Conservation (phyloP, 2,888 invertebrate species). For the Nemurella pictetii region DNA sequence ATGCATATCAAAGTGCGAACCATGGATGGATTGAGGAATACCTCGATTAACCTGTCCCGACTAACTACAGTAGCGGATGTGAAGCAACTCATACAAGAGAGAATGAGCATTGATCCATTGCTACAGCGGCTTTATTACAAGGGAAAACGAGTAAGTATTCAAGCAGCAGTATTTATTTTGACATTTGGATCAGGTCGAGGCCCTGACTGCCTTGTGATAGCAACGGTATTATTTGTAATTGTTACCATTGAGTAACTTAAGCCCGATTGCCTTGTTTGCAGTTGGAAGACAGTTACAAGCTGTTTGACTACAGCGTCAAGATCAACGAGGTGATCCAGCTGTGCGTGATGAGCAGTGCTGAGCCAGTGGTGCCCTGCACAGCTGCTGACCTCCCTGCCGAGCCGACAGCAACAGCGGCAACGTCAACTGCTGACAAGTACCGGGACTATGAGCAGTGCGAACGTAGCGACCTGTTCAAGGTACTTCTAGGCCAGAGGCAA, state of each 20-base stretch:
- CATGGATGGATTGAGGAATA: constrained; percentile 60
- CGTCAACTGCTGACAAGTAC: background rate
- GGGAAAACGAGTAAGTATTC: constrained; percentile 63
- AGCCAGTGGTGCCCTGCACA: too few species aligned
- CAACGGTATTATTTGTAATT: too few species aligned
- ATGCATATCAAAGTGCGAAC: constrained; percentile 71
- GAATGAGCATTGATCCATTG: constrained; percentile 58
- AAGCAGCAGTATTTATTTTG: too few species aligned
- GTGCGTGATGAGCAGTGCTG: constrained; percentile 53
- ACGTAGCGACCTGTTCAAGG: constrained; percentile 24
- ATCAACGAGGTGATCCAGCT: constrained; percentile 76
- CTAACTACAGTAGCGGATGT: constrained; percentile 68
- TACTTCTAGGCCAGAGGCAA: too few species aligned
- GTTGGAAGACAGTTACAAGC: constrained; percentile 71
- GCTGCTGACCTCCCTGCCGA: constrained; percentile 29
- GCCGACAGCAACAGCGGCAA: too few species aligned
- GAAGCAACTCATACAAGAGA: constrained; percentile 58
- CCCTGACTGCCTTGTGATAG: too few species aligned
- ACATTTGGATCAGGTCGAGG: too few species aligned
- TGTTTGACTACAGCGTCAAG: constrained; percentile 76
- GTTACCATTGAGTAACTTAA: too few species aligned
- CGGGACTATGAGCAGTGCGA: constrained; percentile 9
- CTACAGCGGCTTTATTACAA: constrained; percentile 68
- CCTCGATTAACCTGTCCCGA: constrained; percentile 69
- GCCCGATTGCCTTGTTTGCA: constrained; percentile 53